Percentiles rank a stretch among this genome's conserved stretches.
Conservation (phyloP, 2,113 vertebrate species). For the Aythya baeri region DNA sequence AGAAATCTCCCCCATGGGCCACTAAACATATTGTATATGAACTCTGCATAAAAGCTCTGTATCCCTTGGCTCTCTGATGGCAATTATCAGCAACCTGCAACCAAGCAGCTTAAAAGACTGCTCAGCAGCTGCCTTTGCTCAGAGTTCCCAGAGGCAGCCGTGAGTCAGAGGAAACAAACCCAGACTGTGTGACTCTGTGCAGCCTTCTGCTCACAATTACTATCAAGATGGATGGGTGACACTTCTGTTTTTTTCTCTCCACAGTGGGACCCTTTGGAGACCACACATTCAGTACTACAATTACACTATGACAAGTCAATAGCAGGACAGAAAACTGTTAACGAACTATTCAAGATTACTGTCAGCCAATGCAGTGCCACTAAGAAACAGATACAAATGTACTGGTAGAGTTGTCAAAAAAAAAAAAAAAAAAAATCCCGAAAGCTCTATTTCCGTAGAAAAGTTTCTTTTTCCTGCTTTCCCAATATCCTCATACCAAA, state of each 20-base stretch:
- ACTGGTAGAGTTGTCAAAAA: background rate
- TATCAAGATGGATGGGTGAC: constrained; percentile 1
- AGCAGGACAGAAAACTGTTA: background rate
- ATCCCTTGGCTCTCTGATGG: constrained; percentile 17
- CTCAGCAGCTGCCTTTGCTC: constrained; percentile 40
- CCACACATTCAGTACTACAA: background rate
- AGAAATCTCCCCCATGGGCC: constrained; percentile 5
- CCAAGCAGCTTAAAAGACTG: constrained; percentile 24
- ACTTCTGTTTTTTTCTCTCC: background rate
- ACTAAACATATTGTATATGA: constrained; percentile 29
- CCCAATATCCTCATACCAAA: background rate
- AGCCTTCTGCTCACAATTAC: constrained; percentile 27
- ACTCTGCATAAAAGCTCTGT: constrained; percentile 33
- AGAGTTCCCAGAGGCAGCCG: constrained; percentile 4
- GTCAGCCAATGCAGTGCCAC: background rate
- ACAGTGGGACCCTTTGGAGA: background rate
- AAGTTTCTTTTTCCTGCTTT: background rate
- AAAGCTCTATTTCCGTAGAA: background rate
- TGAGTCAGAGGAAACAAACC: constrained; percentile 35
- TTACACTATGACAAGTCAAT: background rate
- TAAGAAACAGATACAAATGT: background rate
- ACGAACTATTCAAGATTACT: background rate
- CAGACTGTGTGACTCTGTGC: background rate
- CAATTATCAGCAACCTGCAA: constrained; percentile 49
- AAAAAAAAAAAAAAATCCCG: too few relatives aligned